Evolutionary conservation across 2,797 vertebrate genomes (phyloP), one percentile per base, ranked within the genome.

Genomic region (Rhinichthys osculus): DNA sequence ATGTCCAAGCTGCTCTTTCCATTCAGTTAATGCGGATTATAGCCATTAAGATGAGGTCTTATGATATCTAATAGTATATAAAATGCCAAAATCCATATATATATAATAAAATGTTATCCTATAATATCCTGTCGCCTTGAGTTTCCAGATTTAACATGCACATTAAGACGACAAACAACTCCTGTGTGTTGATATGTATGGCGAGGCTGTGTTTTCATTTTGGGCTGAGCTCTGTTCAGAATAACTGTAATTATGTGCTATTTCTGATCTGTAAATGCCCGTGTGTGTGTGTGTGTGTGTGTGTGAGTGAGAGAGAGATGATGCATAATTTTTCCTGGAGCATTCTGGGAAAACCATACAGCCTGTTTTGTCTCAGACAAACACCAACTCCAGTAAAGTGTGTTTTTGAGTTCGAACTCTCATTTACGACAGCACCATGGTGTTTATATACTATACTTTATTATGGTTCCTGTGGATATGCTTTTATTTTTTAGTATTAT

Each of bases 181-280:
- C 5, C 50, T 21, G 9, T 47, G 9, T 47, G 81, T 57, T 59
- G 17, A 8, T 62, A 16, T 71, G 71, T 64, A 50, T 64, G 40
- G n/a, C 17, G 40, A 64, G 70, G 30, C 72, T 59, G 66, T 85
- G 66, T 79, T 83, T 87, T 84, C 38, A 30, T 69, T 77, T 77
- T 76, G 78, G 74, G 74, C 52, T 17, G 74, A 33, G 81, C 73
- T 50, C 81, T 13, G 42, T 84, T 86, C 40, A 80, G 78, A 84
- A 64, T 40, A 44, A 83, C 82, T 89, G 74, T 89, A 85, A 88
- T 88, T 86, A 79, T 44, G 52, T 64, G 14, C 85, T 89, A 88
- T 89, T 88, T 83, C 77, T 87, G 88, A 80, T 59, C 74, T 71
- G 72, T 27, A 74, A 85, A 44, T 27, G 44, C 19, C 23, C 30